Evolutionary conservation across 1,140 invertebrate genomes (phyloP).

Genomic region (Nephila pilipes): DNA sequence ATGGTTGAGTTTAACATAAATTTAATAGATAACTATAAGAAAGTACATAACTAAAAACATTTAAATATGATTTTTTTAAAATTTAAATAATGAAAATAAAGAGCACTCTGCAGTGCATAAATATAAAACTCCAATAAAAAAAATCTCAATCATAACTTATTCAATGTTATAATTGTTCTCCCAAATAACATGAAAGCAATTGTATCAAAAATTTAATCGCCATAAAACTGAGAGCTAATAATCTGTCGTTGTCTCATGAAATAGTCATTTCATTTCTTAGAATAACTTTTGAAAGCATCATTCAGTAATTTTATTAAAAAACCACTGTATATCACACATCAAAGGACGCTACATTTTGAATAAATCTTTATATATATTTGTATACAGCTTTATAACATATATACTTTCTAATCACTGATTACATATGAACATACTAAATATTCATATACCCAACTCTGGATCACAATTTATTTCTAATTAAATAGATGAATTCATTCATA

Average conservation of each 20-base stretch:
- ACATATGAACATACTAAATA: constrained; percentile 41
- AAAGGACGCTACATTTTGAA: constrained; percentile 72
- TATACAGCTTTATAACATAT: background rate
- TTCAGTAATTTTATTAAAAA: constrained; percentile 70
- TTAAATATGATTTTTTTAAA: too few relatives aligned
- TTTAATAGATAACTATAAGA: too few relatives aligned
- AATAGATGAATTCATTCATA: background rate
- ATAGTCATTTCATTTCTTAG: constrained; percentile 29
- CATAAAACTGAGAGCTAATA: background rate
- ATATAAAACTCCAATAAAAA: too few relatives aligned
- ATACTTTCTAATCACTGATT: background rate
- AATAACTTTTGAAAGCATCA: constrained; percentile 60
- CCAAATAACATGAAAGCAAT: too few relatives aligned
- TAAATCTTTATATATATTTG: constrained; percentile 15
- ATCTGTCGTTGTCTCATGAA: constrained; percentile 71
- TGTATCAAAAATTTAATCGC: background rate
- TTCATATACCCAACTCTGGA: background rate
- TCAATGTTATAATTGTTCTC: too few relatives aligned
- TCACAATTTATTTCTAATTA: background rate
- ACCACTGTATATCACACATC: constrained; percentile 74
- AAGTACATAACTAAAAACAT: too few relatives aligned
- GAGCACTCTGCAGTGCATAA: too few relatives aligned
- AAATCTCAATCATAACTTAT: too few relatives aligned
- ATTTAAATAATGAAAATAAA: too few relatives aligned
- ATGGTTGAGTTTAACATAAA: background rate